phyloP scores from a whole-genome alignment of 2,797 vertebrate species.

The Myotis vivesi region DNA sequence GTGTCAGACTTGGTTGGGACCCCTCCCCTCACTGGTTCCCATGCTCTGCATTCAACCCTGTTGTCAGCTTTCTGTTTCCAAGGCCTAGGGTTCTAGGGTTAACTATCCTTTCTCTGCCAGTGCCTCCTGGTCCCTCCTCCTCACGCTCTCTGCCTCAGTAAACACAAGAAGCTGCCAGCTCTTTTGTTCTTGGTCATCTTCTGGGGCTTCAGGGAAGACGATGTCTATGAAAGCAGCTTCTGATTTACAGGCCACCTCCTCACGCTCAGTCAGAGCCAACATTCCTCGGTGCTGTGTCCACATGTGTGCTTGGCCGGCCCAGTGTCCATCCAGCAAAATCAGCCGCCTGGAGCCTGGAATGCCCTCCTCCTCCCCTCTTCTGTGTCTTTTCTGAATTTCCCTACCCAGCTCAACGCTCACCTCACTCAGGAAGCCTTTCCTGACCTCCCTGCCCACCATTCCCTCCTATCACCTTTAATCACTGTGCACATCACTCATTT shows the following conservation, averaged over 20 bases:
- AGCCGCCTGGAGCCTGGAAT: background rate
- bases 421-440: background rate
- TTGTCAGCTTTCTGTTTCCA: constrained; percentile 16
- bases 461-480: background rate
- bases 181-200: constrained; percentile 49
- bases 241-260: constrained; percentile 55
- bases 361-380: background rate
- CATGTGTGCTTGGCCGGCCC: constrained; percentile 2
- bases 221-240: constrained; percentile 5
- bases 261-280: background rate
- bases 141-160: constrained; percentile 16
- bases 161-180: background rate
- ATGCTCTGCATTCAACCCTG: constrained; percentile 49
- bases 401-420: background rate
- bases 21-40: constrained; percentile 66
- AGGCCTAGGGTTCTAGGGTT: background rate
- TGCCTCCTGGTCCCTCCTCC: background rate
- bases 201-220: constrained; percentile 5
- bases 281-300: constrained; percentile 44
- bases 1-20: constrained; percentile 76
- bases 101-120: constrained; percentile 27
- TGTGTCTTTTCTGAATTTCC: background rate
- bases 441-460: background rate
- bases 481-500: background rate
- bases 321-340: background rate